These are phyloP conservation scores for Phalangium opilio DNA, from an alignment of 2,888 invertebrate genomes.

Conservation along the genomic window DNA sequence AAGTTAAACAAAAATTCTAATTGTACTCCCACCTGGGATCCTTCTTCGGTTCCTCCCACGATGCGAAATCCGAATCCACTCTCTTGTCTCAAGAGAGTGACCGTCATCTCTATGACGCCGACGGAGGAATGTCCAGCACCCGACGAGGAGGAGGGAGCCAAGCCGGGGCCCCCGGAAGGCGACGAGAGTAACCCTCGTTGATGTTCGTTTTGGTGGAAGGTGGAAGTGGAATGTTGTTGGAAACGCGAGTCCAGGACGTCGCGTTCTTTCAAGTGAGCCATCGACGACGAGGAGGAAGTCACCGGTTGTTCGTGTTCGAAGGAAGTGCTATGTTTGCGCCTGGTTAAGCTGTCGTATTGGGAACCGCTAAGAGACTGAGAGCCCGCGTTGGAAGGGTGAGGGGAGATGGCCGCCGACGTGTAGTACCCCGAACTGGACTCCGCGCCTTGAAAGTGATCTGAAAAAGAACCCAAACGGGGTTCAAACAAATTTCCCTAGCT, in stretches of 20 bases:
- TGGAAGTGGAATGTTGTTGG: conserved; percentile 1
- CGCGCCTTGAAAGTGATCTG: too few species aligned
- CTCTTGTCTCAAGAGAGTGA: conserved; percentile 69
- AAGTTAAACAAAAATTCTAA: too few species aligned
- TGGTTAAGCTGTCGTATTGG: conserved; percentile 26
- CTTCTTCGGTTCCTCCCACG: conserved; percentile 95
- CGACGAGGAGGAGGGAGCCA: conserved; percentile 26
- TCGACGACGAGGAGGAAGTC: conserved; percentile 11
- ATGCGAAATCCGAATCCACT: conserved; percentile 92
- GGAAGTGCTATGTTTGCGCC: conserved; percentile 43
- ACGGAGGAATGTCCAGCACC: conserved; percentile 8
- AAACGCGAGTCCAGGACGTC: conserved; percentile 4
- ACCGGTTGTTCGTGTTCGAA: conserved; percentile 43
- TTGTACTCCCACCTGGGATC: conserved; percentile 46
- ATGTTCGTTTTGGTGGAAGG: neutral
- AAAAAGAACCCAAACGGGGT: too few species aligned
- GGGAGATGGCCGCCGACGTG: neutral
- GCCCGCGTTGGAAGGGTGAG: conserved; percentile 2
- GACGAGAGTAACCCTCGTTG: neutral
- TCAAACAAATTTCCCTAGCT: too few species aligned
- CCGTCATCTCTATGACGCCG: conserved; percentile 45
- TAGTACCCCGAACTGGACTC: neutral
- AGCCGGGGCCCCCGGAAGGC: conserved; percentile 3
- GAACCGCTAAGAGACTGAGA: neutral
- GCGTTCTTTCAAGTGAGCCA: conserved; percentile 8